Conservation (phyloP, 2,113 vertebrate species). For the Alligator sinensis region DNA sequence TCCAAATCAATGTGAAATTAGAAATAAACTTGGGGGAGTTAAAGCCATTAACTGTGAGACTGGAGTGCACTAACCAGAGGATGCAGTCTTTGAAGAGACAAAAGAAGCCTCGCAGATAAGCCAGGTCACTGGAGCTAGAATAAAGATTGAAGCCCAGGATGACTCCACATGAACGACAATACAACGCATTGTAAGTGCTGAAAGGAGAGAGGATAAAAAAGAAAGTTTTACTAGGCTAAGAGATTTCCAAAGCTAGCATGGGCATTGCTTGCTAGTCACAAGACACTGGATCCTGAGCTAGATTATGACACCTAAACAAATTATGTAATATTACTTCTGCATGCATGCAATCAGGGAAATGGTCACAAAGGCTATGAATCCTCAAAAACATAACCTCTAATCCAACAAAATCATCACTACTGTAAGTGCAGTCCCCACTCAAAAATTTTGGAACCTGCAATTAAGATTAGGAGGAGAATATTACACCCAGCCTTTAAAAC, state of each 20-base stretch:
- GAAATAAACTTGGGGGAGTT: neutral
- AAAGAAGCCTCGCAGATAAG: constrained; percentile 82
- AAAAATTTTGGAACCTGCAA: neutral
- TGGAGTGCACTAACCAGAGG: constrained; percentile 82
- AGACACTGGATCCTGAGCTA: neutral
- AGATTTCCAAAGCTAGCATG: neutral
- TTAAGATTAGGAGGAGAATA: neutral
- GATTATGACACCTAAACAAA: neutral
- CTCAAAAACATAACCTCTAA: neutral
- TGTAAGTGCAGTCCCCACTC: neutral
- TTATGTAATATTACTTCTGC: accelerated
- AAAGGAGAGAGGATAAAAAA: neutral
- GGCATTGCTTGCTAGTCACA: neutral
- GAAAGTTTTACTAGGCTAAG: neutral
- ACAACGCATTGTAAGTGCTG: constrained; percentile 84
- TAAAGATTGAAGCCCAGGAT: constrained; percentile 81
- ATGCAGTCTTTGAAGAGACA: constrained; percentile 86
- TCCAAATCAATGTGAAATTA: neutral
- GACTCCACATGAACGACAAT: constrained; percentile 80
- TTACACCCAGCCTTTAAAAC: neutral
- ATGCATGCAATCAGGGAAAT: neutral
- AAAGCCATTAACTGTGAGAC: accelerated
- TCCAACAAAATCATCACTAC: neutral
- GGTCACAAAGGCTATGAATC: neutral
- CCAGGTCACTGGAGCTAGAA: constrained; percentile 78